Percentiles rank a stretch among this genome's conserved stretches.
Evolutionary conservation across 1,140 invertebrate genomes (phyloP).

Genomic region (Anthonomus grandis): DNA sequence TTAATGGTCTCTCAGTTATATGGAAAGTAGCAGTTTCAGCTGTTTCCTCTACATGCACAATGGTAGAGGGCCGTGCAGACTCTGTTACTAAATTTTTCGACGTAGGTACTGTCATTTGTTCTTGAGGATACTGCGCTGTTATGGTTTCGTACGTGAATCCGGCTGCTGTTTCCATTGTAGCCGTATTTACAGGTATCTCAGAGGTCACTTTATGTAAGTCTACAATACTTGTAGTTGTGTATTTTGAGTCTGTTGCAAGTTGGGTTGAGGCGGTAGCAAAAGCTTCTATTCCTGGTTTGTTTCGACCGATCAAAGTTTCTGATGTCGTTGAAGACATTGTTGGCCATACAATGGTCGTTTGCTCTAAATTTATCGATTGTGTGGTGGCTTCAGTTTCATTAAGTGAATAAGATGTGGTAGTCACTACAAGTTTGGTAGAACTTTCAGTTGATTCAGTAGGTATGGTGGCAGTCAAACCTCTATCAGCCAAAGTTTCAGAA

Average conservation of each 20-base stretch:
- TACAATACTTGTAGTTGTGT: no score
- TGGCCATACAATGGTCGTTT: not conserved
- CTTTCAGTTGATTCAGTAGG: not conserved
- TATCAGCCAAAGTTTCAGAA: not conserved
- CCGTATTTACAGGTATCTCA: not conserved
- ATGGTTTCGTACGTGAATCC: conserved; percentile 76
- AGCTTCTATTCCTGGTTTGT: conserved; percentile 8
- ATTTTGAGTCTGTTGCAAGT: no score
- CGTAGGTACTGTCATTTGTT: conserved; percentile 75
- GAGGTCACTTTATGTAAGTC: no score
- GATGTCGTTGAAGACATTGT: not conserved
- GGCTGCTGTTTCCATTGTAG: conserved; percentile 65
- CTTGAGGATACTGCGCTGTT: conserved; percentile 76
- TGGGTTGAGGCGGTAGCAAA: not conserved
- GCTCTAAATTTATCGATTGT: not conserved
- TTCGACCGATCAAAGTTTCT: conserved; percentile 8
- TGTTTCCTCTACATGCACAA: conserved; percentile 5
- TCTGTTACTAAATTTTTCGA: conserved; percentile 25
- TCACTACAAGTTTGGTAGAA: not conserved
- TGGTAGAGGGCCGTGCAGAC: not conserved
- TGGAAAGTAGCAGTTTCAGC: conserved; percentile 8
- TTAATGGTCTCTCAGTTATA: conserved; percentile 21
- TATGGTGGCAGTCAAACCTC: not conserved
- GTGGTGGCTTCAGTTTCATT: conserved; percentile 8
- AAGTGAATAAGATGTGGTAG: not conserved